Evolutionary conservation across 2,888 invertebrate genomes (phyloP), one percentile per base, ranked within the genome.

Genomic region (Strigamia maritima): DNA sequence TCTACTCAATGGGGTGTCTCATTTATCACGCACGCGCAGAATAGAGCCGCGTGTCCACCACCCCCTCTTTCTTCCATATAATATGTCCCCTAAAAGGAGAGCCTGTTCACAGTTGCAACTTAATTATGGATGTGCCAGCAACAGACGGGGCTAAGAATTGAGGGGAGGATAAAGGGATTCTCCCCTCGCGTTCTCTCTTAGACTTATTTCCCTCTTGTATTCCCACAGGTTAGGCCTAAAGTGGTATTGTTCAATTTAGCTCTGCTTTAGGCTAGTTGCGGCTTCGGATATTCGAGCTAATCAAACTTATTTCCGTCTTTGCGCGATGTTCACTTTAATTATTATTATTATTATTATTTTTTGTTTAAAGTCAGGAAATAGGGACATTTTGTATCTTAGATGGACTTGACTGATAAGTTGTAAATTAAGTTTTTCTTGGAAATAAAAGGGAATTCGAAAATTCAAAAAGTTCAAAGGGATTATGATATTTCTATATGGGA

Each of bases 61-160:
- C 70, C 70, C 70, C 28, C 70, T 70, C 28, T 70, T 28, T 28
- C 70, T 16, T 28, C 70, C 70, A 28, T 70, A 70, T 70, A 70
- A 70, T 70, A 70, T 70, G 70, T 70, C 54, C 54, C 54, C 54
- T 8, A 54, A 54, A 54, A 54, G 54, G 70, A 70, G 70, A 70
- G 70, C 70, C 70, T 70, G 70, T 70, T 70, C 70, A 70, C 70
- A 70, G 70, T 70, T 70, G 70, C 70, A 70, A 70, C 70, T 70
- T 70, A 70, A 70, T 70, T 70, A 70, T 70, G 70, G 70, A 70
- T 70, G 70, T 70, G 70, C 70, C 70, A 70, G 70, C 70, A 70
- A 70, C 70, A 70, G 70, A 70, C 70, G 70, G 70, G 22, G 28
- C 70, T 70, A 70, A 70, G 70, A 70, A 70, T 70, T 70, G 70